A percentile compares a stretch with the other conserved stretches of the same genome.
These are phyloP conservation scores for Neocloeon triangulifer DNA, from an alignment of 1,140 invertebrate genomes.

Conservation along the genomic window DNA sequence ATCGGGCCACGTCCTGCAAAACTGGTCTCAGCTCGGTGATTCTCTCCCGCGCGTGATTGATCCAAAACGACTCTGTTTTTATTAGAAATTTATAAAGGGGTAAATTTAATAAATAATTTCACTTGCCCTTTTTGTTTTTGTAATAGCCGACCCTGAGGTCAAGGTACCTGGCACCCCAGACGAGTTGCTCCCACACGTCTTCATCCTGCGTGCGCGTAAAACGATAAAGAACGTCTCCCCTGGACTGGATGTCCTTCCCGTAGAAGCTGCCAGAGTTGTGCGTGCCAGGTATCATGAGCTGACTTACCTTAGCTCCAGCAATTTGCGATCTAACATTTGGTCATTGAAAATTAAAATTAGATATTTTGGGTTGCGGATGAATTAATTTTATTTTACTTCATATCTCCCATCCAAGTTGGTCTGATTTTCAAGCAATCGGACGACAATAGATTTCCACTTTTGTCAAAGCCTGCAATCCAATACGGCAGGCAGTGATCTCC, in stretches of 20 bases:
- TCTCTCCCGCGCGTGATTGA: constrained; percentile 44
- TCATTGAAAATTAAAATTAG: no score
- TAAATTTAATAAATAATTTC: not conserved
- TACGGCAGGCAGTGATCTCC: constrained; percentile 17
- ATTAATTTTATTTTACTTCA: no score
- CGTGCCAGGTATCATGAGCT: constrained; percentile 38
- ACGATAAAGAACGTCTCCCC: constrained; percentile 18
- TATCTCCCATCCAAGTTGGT: constrained; percentile 40
- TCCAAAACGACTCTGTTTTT: constrained; percentile 17
- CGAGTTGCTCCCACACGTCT: constrained; percentile 51
- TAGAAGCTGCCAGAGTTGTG: constrained; percentile 41
- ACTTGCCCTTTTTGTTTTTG: constrained; percentile 14
- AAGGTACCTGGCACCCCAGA: constrained; percentile 43
- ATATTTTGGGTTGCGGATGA: no score
- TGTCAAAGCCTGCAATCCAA: constrained; percentile 26
- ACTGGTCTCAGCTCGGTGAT: constrained; percentile 35
- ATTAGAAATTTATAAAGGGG: constrained; percentile 2
- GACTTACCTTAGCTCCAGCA: constrained; percentile 25
- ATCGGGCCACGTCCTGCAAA: constrained; percentile 33
- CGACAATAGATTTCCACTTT: constrained; percentile 20
- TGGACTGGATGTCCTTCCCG: constrained; percentile 7
- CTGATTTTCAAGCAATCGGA: constrained; percentile 33
- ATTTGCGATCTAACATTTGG: constrained; percentile 24
- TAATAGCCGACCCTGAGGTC: constrained; percentile 47
- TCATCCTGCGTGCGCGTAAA: constrained; percentile 42